phyloP scores from a whole-genome alignment of 2,113 vertebrate species.

The Tupaia tana region DNA sequence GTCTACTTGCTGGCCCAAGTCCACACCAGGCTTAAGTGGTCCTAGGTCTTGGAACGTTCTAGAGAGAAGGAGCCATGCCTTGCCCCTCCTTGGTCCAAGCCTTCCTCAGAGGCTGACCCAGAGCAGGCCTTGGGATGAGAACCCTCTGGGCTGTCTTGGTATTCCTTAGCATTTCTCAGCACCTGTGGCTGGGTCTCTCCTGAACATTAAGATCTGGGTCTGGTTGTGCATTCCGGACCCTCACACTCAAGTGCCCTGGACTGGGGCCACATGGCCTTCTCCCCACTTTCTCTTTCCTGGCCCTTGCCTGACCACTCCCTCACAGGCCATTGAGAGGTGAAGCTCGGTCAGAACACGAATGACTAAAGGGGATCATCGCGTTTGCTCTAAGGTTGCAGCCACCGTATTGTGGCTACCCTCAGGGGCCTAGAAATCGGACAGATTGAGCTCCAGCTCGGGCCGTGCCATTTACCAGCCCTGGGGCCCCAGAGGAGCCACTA shows the following conservation, averaged over 20 bases:
- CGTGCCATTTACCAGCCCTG: neutral
- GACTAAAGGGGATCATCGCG: no score
- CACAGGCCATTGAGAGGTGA: neutral
- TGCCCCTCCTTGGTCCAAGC: neutral
- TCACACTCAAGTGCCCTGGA: no score
- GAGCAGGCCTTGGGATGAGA: neutral
- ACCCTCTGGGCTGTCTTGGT: neutral
- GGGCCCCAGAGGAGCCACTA: neutral
- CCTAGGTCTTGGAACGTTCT: neutral
- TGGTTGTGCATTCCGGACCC: neutral
- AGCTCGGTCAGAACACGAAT: no score
- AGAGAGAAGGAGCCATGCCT: neutral
- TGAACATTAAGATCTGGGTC: neutral
- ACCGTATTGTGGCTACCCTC: no score
- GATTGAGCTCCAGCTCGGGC: neutral
- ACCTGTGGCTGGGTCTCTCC: neutral
- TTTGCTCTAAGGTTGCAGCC: no score
- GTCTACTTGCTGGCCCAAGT: neutral
- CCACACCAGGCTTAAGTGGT: neutral
- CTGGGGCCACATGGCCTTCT: neutral
- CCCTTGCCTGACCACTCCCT: neutral
- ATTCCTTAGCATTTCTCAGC: neutral
- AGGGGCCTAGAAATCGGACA: neutral
- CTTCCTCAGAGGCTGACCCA: neutral
- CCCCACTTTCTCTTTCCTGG: neutral